Percentiles rank a stretch among this genome's conserved stretches.
Conservation (phyloP, 2,113 vertebrate species). For the Oreocharis arfaki region DNA sequence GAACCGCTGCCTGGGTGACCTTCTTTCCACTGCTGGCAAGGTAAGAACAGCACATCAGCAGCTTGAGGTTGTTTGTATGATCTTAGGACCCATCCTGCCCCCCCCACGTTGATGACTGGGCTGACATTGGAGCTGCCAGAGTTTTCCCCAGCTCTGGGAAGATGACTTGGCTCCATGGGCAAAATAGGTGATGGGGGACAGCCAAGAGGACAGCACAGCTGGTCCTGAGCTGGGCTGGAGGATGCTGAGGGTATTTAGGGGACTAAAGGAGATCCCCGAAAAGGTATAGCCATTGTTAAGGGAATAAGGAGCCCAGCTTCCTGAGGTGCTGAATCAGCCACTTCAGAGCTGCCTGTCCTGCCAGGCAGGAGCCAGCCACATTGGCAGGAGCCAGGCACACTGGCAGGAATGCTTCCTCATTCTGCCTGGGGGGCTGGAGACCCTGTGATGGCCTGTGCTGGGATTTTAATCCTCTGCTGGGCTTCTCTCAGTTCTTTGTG, state of each 20-base stretch:
- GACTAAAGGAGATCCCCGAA: not conserved
- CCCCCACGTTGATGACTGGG: not conserved
- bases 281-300: not conserved
- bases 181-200: not conserved
- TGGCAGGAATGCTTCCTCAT: not conserved
- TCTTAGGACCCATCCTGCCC: not conserved
- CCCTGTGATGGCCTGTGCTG: not conserved
- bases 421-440: not conserved
- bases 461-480: not conserved
- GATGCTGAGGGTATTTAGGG: not conserved
- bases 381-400: not conserved
- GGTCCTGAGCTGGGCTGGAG: not conserved
- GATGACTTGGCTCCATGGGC: not conserved
- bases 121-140: not conserved
- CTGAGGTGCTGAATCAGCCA: not conserved
- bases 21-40: slow-evolving; percentile 79
- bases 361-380: not conserved
- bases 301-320: not conserved
- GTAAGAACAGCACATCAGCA: slow-evolving; percentile 61
- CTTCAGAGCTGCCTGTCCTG: not conserved
- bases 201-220: not conserved
- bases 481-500: not conserved
- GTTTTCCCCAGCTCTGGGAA: not conserved
- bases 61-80: not conserved
- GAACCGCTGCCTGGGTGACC: slow-evolving; percentile 84